Conservation (phyloP, 2,797 vertebrate species). For the Acrossocheilus fasciatus region DNA sequence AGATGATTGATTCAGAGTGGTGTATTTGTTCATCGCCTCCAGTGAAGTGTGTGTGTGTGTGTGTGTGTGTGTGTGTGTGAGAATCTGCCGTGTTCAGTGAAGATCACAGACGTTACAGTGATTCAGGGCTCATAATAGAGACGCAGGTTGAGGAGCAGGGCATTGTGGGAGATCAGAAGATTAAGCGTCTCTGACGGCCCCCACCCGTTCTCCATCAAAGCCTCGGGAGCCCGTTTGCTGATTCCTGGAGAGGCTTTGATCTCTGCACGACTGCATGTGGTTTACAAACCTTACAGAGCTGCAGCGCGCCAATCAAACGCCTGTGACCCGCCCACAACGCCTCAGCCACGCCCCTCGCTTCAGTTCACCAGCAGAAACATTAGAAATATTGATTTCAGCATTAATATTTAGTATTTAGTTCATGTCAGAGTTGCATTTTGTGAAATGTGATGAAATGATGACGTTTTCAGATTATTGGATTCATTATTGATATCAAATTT, state of each 20-base stretch:
- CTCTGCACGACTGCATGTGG: neutral
- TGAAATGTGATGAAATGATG: neutral
- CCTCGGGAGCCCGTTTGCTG: conserved; percentile 37
- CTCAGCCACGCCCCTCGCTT: neutral
- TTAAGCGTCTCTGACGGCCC: conserved; percentile 9
- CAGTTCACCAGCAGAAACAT: neutral
- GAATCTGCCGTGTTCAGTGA: neutral
- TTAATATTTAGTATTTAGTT: neutral
- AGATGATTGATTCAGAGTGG: neutral
- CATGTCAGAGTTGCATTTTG: neutral
- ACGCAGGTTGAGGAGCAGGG: neutral
- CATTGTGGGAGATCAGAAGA: conserved; percentile 21
- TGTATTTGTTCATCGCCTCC: neutral
- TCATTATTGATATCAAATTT: neutral
- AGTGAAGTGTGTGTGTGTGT: neutral
- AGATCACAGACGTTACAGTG: neutral
- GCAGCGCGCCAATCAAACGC: neutral
- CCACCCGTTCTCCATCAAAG: conserved; percentile 51
- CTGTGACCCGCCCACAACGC: neutral
- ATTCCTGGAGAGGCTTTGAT: conserved; percentile 52
- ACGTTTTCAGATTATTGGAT: neutral
- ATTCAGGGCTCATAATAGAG: neutral
- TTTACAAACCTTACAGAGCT: conserved; percentile 26
- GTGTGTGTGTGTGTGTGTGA: neutral
- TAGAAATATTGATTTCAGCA: neutral